Base-by-base conservation (phyloP, 1,140 invertebrate species). In the Leptinotarsa defecta region DNA sequence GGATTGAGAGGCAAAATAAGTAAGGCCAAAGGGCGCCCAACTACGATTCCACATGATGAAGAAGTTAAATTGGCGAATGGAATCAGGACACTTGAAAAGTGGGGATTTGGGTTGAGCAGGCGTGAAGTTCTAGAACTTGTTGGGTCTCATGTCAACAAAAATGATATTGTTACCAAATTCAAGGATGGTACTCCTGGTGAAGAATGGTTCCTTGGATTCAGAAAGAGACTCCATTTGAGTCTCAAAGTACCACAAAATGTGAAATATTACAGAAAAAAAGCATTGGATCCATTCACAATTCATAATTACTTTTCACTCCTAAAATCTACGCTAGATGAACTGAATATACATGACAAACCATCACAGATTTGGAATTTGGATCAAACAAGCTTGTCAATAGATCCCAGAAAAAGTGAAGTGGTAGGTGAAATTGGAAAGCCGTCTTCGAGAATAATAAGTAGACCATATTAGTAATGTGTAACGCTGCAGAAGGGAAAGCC, bases 181-280 rank as follows among this genome's bases (percentile, higher is more conserved):
- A 85, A 83, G 76, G 76, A 84, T 81, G 81, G 78, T 13, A 78
- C 67, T 63, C 85, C 85, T 20, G 84, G 85, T 11, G 71, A 84
- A 24, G 84, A 84, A 24, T 86, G 84, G 84, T 86, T 86, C 73
- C 43, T 74, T n/a, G 67, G 61, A 13, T 86, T 86, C 74, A 77
- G 76, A 75, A 77, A 80, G 73, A 75, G 85, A 13, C 77, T 86
- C 68, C 4, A 65, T 65, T 27, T 65, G 63, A 65, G 63, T 27
- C 63, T 65, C 13, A 65, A 65, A 22, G 11, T 65, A 19, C 63
- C 63, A 65, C 63, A 65, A 65, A 65, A 65, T 65, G 63, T 65
- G 13, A 13, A 65, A 65, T 65, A 65, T 65, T 19, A 2, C 11
- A 65, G 63, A 20, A 27, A 65, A 65, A 65, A 65, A 65, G 19